Base-by-base conservation (phyloP, 1,140 invertebrate species). In the Caenorhabditis elegans region DNA sequence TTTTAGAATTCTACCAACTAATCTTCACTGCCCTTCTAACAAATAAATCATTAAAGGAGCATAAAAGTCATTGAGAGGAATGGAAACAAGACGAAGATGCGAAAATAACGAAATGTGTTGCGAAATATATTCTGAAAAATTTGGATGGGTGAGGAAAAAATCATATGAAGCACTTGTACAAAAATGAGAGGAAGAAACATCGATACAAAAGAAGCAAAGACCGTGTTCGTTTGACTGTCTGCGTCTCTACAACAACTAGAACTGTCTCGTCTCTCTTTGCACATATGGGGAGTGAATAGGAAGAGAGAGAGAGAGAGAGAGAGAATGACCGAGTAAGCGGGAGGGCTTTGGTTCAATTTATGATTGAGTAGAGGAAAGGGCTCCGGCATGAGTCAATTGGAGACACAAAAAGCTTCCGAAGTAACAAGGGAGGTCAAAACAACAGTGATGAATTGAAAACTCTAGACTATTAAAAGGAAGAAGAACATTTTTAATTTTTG, bases 121-220 rank as follows among this genome's bases (percentile, higher is more conserved):
- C 34, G 31, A 70, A 70, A 39, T 70, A 13, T 39, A n/a, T n/a
- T 31, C 28, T 34, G 3, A 17, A 34, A 60, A 60, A 15, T 31
- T 6, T n/a, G 28, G 26, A n/a, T 60, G 28, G 13, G n/a, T n/a
- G n/a, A n/a, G n/a, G n/a, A 43, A 43, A 8, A 43, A 43, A 43
- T 43, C 6, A 39, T 39, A 60, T 34, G 31, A 60, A 34, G 8
- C 53, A 60, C 28, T 26, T 39, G 31, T 43, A 70, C n/a, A 13
- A 28, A 60, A 70, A 70, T 31, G 39, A n/a, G 28, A n/a, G n/a
- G 34, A 34, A 34, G 55, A 65, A 65, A 65, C 55, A 65, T 65
- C 55, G 55, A 36, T 65, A 36, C 51, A 65, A 36, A 65, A 36
- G 55, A 65, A 70, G 60, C 60, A 70, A 70, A 70, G 60, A 70